Conservation (phyloP, 2,888 invertebrate species). For the Papilio protenor region DNA sequence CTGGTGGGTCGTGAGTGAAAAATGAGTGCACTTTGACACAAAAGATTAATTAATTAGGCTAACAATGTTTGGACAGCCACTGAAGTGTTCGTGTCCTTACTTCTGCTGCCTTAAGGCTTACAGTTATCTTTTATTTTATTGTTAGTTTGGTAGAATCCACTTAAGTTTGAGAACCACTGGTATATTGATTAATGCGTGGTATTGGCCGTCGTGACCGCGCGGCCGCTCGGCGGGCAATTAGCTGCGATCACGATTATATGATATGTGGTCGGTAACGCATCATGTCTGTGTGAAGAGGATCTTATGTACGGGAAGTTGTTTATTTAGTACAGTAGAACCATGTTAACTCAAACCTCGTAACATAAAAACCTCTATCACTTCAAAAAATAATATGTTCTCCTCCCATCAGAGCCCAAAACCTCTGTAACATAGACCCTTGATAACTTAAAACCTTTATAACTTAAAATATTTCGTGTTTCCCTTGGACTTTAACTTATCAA, state of each 20-base stretch:
- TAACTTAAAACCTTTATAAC: too few relatives aligned
- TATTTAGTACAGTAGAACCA: neutral
- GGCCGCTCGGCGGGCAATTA: constrained; percentile 72
- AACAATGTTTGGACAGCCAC: too few relatives aligned
- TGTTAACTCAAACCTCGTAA: too few relatives aligned
- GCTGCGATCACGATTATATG: constrained; percentile 76
- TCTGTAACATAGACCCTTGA: too few relatives aligned
- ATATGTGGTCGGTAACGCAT: constrained; percentile 74
- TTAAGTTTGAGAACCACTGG: neutral
- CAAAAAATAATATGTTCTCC: too few relatives aligned
- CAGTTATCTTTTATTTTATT: neutral
- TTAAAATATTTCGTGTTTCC: too few relatives aligned
- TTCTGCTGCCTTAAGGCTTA: too few relatives aligned
- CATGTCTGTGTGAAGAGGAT: neutral
- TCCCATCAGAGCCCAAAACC: too few relatives aligned
- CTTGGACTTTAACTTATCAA: too few relatives aligned
- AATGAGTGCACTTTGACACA: neutral
- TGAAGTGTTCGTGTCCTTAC: too few relatives aligned
- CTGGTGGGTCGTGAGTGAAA: constrained; percentile 66
- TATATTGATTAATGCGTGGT: neutral
- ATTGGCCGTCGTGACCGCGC: constrained; percentile 31
- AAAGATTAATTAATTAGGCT: too few relatives aligned
- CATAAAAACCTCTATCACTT: too few relatives aligned
- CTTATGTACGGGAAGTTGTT: neutral
- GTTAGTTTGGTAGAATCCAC: neutral